Percentiles rank a stretch among this genome's conserved stretches.
phyloP scores from a whole-genome alignment of 2,797 vertebrate genomes.

The Echeneis naucrates region DNA sequence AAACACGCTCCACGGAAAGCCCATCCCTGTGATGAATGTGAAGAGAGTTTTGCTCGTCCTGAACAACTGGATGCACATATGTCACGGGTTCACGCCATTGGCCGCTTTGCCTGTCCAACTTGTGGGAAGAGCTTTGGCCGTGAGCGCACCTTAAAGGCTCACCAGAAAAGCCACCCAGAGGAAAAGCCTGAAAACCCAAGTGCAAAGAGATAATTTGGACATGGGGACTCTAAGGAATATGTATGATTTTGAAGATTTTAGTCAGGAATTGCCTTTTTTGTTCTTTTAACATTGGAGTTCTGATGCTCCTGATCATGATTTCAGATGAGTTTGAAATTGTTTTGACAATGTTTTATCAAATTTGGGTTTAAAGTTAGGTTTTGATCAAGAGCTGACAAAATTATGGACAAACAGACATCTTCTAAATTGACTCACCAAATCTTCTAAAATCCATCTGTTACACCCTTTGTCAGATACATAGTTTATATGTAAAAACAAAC shows the following conservation, averaged over 20 bases:
- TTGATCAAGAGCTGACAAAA: conserved; percentile 50
- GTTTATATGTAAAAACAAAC: conserved; percentile 66
- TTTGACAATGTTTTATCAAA: conserved; percentile 66
- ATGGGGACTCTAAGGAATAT: conserved; percentile 42
- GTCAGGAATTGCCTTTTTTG: conserved; percentile 46
- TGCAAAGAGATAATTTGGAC: conserved; percentile 83
- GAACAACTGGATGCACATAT: conserved; percentile 86
- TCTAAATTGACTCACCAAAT: conserved; percentile 72
- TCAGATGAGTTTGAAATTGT: conserved; percentile 46
- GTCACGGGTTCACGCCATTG: conserved; percentile 79
- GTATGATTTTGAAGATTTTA: conserved; percentile 65
- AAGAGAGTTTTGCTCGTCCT: conserved; percentile 84
- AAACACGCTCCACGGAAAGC: conserved; percentile 84
- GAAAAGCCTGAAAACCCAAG: conserved; percentile 75
- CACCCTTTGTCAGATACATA: conserved; percentile 53
- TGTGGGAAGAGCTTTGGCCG: conserved; percentile 87
- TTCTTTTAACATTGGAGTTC: conserved; percentile 52
- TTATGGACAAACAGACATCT: conserved; percentile 39
- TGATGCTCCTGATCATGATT: conserved; percentile 37
- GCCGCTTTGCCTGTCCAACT: conserved; percentile 82
- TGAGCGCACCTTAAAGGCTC: conserved; percentile 86
- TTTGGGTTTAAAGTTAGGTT: conserved; percentile 51
- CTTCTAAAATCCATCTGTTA: conserved; percentile 46
- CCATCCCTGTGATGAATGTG: conserved; percentile 84
- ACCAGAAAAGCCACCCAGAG: conserved; percentile 81